Percentiles rank a stretch among this genome's conserved stretches.
phyloP scores from a whole-genome alignment of 2,113 vertebrate genomes.

The Prunella fulvescens region DNA sequence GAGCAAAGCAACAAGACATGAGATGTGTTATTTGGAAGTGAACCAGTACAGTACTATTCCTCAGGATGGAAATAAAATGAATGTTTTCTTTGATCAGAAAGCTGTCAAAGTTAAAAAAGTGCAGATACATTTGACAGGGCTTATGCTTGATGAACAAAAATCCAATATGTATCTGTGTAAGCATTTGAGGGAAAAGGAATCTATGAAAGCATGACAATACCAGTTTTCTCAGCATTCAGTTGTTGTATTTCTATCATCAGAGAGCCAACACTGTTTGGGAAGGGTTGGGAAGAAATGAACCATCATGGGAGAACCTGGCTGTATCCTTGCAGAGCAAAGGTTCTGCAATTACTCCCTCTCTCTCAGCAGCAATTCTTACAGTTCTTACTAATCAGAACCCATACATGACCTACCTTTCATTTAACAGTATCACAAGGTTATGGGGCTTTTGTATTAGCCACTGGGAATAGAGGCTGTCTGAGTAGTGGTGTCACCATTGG shows the following conservation, averaged over 20 bases:
- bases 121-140: background rate
- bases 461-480: background rate
- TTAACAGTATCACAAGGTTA: background rate
- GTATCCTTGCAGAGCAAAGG: background rate
- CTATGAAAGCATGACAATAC: background rate
- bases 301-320: background rate
- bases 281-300: background rate
- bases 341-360: background rate
- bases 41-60: background rate
- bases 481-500: background rate
- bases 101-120: background rate
- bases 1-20: background rate
- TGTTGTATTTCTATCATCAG: background rate
- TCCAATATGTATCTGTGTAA: background rate
- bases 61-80: background rate
- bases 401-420: background rate
- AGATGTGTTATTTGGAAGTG: background rate
- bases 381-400: background rate
- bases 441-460: background rate
- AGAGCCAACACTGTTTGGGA: background rate
- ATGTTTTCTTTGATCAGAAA: slow-evolving; percentile 22
- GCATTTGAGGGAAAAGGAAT: background rate
- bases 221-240: background rate
- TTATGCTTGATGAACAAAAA: background rate
- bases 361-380: background rate